phyloP scores from a whole-genome alignment of 2,113 vertebrate genomes.

The Sminthopsis crassicaudata region DNA sequence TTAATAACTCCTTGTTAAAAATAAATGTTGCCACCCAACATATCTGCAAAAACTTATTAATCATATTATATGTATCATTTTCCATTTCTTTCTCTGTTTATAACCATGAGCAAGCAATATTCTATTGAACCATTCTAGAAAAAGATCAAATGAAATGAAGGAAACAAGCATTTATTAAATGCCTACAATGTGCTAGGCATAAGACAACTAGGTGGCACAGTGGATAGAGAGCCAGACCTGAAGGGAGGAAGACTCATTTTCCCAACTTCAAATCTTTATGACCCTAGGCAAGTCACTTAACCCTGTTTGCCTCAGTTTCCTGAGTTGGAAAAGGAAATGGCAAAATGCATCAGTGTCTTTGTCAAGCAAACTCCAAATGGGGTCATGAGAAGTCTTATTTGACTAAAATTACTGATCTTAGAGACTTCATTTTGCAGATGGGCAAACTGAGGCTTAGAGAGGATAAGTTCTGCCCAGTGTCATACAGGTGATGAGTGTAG shows the following conservation, averaged over 20 bases:
- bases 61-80: not conserved
- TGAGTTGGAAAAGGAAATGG: not conserved
- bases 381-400: not conserved
- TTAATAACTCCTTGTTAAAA: slow-evolving; percentile 4
- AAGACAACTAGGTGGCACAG: not conserved
- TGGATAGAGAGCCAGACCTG: not conserved
- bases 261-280: not conserved
- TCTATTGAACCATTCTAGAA: not conserved
- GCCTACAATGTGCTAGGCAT: not conserved
- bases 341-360: not conserved
- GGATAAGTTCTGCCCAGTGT: too few species aligned
- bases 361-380: not conserved
- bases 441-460: too few species aligned
- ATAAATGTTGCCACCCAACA: not conserved
- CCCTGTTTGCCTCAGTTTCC: not conserved
- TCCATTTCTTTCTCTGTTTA: not conserved
- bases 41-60: not conserved
- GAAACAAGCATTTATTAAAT: not conserved
- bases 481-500: too few species aligned
- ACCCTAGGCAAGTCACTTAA: not conserved
- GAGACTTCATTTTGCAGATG: too few species aligned
- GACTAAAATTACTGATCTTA: too few species aligned
- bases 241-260: not conserved
- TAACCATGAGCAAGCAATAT: not conserved
- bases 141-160: not conserved